Evolutionary conservation across 2,113 vertebrate species (phyloP).

Genomic region (Noctilio leporinus): DNA sequence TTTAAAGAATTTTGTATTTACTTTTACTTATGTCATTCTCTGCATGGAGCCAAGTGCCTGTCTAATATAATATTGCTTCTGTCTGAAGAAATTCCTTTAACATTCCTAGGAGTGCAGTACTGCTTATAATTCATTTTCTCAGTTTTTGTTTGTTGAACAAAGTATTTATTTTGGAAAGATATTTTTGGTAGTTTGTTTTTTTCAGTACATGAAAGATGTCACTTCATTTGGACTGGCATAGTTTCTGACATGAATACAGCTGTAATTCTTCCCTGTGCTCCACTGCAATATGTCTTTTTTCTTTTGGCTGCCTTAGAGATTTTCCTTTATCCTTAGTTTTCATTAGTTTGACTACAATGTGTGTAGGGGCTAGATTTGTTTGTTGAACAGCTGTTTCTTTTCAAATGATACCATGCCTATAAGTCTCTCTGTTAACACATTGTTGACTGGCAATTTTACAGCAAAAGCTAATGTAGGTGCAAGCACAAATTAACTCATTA

Average conservation of each 20-base stretch:
- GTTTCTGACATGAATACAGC: not conserved
- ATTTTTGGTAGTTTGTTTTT: not conserved
- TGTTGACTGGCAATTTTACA: too few species aligned
- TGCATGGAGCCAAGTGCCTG: not conserved
- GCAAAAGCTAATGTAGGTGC: too few species aligned
- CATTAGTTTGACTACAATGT: not conserved
- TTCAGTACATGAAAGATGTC: not conserved
- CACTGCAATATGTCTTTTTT: not conserved
- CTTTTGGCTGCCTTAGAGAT: not conserved
- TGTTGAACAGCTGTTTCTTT: not conserved
- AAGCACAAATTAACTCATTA: too few species aligned
- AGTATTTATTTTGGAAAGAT: not conserved
- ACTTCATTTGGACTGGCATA: not conserved
- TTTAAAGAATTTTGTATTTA: not conserved
- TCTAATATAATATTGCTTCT: not conserved
- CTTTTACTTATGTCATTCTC: not conserved
- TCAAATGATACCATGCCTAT: not conserved
- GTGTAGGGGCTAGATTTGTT: not conserved
- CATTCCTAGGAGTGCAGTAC: not conserved
- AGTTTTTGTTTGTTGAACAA: not conserved
- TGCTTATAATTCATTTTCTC: not conserved
- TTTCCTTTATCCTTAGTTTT: not conserved
- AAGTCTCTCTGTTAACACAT: not conserved
- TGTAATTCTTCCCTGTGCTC: not conserved
- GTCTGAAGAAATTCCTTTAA: not conserved